Evolutionary conservation across 2,797 vertebrate genomes (phyloP), one percentile per base, ranked within the genome.

Genomic region (Taenioides sp.): DNA sequence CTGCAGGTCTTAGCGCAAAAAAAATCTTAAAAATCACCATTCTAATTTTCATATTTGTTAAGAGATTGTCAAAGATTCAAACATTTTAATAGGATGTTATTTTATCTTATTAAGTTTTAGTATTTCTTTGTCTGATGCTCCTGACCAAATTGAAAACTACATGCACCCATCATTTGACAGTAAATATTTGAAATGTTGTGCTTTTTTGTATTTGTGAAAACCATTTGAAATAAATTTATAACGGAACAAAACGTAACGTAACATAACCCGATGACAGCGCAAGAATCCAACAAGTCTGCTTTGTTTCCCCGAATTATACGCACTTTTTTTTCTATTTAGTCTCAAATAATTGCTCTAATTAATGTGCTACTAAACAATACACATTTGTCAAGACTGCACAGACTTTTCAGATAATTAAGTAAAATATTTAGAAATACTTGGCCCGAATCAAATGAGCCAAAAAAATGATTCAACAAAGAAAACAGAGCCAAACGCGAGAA

Each of bases 381-480:
- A 18, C 63, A 25, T 23, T 47, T 49, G 40, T 65, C 61, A 40
- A 63, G 34, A 47, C 20, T 17, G 37, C 20, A 12, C 9, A 5
- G 14, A 65, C 63, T 65, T 47, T 65, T 47, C 12, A 65, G 61
- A 63, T 12, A 63, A 43, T 23, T 6, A 34, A 20, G 28, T 10
- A 14, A 12, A 40, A 40, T 63, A 20, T 63, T 62, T n/a, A 64
- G 61, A 40, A 64, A 43, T 23, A 22, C 34, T 47, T 27, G 37
- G 47, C 23, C 1, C 6, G 17, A 60, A 60, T 16, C 25, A 28
- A 60, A 37, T 37, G 28, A 28, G 17, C 34, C 34, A 37, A 63
- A 40, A 63, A 37, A 18, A n/a, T 74, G 81, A 87, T 82, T 76
- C 75, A 84, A 73, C 70, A 70, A 75, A 49, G 47, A 75, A 69